Evolutionary conservation across 2,113 vertebrate species (phyloP).

Genomic region (Hydrolagus affinis): DNA sequence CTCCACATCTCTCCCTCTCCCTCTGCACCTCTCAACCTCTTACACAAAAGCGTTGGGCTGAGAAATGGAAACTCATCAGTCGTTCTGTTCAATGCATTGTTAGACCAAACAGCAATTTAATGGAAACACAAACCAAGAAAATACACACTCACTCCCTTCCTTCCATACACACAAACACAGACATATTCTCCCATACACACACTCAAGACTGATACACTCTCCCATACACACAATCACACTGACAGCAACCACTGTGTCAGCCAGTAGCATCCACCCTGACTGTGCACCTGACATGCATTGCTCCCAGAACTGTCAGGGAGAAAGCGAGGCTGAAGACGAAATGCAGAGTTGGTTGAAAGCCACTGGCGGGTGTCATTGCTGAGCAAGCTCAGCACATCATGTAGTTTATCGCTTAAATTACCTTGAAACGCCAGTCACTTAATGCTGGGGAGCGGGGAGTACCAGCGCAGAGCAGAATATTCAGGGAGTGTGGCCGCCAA

Average conservation of each 20-base stretch:
- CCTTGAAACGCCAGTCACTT: constrained; percentile 38
- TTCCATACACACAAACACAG: too few species aligned
- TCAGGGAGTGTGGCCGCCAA: background rate
- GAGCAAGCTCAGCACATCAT: constrained; percentile 40
- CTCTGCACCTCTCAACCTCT: constrained; percentile 8
- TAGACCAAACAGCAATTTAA: too few species aligned
- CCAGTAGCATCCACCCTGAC: background rate
- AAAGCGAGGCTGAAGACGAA: constrained; percentile 37
- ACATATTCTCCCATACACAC: too few species aligned
- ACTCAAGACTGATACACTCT: too few species aligned
- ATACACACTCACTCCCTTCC: too few species aligned
- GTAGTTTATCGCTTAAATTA: constrained; percentile 46
- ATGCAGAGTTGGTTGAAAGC: constrained; percentile 39
- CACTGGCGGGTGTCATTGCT: constrained; percentile 38
- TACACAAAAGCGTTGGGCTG: background rate
- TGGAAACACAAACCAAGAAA: too few species aligned
- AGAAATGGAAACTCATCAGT: too few species aligned
- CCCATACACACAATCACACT: too few species aligned
- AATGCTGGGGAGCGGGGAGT: background rate
- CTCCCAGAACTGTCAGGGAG: background rate
- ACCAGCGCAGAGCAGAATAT: background rate
- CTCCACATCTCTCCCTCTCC: background rate
- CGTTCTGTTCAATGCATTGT: too few species aligned
- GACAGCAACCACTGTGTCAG: too few species aligned
- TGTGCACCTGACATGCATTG: background rate